A percentile compares a stretch with the other conserved stretches of the same genome.
phyloP scores from a whole-genome alignment of 2,113 vertebrate genomes.

The Baryphthengus martii region DNA sequence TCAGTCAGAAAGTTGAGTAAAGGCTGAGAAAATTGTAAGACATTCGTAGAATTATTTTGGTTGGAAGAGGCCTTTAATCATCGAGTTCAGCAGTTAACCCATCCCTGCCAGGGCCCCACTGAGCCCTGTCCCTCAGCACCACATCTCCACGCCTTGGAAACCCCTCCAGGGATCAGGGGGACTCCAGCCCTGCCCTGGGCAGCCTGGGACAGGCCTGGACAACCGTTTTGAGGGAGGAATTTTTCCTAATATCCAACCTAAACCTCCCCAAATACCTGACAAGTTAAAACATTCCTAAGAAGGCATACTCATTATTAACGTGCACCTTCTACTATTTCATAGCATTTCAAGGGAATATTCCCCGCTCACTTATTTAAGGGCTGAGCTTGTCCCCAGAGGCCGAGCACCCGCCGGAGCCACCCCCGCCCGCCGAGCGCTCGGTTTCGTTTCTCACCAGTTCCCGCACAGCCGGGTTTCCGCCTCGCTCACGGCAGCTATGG shows the following conservation, averaged over 20 bases:
- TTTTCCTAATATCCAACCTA: neutral
- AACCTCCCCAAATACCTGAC: too few relatives aligned
- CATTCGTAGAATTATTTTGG: neutral
- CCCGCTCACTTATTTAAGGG: neutral
- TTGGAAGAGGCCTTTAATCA: neutral
- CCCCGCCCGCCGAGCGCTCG: neutral
- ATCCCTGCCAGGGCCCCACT: neutral
- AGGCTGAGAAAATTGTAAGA: accelerated
- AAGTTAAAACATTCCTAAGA: neutral
- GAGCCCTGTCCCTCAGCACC: neutral
- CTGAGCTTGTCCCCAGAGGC: neutral
- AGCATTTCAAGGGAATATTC: accelerated
- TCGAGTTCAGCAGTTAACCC: neutral
- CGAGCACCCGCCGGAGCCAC: neutral
- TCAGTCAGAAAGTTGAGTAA: neutral
- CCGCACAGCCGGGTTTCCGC: slow-evolving; percentile 70
- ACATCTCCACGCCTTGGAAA: neutral
- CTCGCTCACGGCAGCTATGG: slow-evolving; percentile 67
- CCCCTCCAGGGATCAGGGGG: neutral
- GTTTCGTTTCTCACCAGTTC: slow-evolving; percentile 74
- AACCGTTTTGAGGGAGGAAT: neutral
- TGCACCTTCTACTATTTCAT: accelerated
- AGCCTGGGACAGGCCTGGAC: neutral
- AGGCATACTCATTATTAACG: accelerated
- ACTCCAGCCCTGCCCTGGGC: neutral